Evolutionary conservation across 1,140 invertebrate species (phyloP).

Genomic region (Campoletis sonorensis): DNA sequence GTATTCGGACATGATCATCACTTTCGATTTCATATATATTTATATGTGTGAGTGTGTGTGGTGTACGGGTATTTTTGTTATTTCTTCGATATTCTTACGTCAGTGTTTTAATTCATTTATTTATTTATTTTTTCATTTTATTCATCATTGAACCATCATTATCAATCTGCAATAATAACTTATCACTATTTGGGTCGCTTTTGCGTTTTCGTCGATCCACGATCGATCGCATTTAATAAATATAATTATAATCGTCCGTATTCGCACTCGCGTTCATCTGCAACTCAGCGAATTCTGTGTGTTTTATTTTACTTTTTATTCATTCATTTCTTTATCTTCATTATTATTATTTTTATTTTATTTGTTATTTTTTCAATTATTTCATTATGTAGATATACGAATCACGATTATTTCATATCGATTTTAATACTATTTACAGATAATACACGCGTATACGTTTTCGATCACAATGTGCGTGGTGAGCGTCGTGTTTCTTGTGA

Average conservation of each 20-base stretch:
- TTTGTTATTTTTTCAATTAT: conserved; percentile 42
- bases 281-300: neutral
- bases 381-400: conserved; percentile 51
- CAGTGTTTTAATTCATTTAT: too few relatives aligned
- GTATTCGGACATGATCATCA: conserved; percentile 22
- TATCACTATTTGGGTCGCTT: neutral
- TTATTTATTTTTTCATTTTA: neutral
- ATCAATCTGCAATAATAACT: neutral
- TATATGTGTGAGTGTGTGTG: conserved; percentile 7
- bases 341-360: conserved; percentile 29
- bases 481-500: conserved; percentile 41
- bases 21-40: conserved; percentile 10
- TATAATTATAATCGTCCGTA: conserved; percentile 47
- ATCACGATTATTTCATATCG: conserved; percentile 54
- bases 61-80: neutral
- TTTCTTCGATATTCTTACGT: neutral
- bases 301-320: too few relatives aligned
- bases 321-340: too few relatives aligned
- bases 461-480: conserved; percentile 71
- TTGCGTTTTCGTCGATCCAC: conserved; percentile 16
- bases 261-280: conserved; percentile 1
- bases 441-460: conserved; percentile 74
- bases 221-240: conserved; percentile 33
- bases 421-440: conserved; percentile 69
- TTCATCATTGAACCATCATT: conserved; percentile 3